phyloP scores from a whole-genome alignment of 2,797 vertebrate species.

The Diceros bicornis region DNA sequence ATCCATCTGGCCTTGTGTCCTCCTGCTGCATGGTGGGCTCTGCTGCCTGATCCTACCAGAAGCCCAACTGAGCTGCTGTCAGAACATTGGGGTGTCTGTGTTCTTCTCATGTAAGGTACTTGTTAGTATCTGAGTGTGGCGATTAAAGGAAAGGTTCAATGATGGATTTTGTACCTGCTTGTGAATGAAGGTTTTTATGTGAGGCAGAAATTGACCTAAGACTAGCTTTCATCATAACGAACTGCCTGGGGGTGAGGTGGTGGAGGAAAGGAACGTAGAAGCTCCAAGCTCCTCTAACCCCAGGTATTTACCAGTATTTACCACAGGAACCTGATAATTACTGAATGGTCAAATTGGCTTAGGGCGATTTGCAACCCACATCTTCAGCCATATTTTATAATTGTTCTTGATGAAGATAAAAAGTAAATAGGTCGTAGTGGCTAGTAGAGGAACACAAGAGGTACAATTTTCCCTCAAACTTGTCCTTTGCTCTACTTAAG shows the following conservation, averaged over 20 bases:
- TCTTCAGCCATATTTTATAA: background rate
- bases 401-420: slow-evolving; percentile 15
- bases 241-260: background rate
- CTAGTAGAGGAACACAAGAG: background rate
- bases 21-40: background rate
- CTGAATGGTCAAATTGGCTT: background rate
- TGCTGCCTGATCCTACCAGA: background rate
- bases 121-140: background rate
- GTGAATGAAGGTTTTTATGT: background rate
- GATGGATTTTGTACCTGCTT: background rate
- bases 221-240: slow-evolving; percentile 1
- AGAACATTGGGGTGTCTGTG: background rate
- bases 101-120: background rate
- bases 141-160: background rate
- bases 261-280: background rate
- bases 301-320: background rate
- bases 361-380: background rate
- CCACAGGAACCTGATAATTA: background rate
- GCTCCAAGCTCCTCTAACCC: background rate
- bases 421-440: background rate
- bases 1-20: background rate
- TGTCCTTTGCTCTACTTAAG: background rate
- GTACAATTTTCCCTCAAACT: background rate
- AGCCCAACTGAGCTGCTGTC: background rate
- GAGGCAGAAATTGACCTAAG: background rate